Evolutionary conservation across 2,113 vertebrate genomes (phyloP), one percentile per base, ranked within the genome.

Genomic region (Steatornis caripensis): DNA sequence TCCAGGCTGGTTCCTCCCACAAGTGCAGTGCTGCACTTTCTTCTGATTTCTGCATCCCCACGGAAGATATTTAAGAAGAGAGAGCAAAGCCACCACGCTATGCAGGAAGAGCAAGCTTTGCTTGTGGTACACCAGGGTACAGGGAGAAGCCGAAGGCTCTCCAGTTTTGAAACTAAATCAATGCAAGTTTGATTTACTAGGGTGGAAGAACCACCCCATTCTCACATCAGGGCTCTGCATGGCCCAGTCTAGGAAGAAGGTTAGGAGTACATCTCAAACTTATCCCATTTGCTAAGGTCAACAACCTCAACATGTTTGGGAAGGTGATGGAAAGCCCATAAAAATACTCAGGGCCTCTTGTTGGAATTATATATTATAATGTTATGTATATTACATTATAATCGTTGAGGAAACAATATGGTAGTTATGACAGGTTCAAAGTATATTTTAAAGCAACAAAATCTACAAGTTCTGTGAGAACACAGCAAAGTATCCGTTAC

Each of bases 61-160:
- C 0, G 0, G 17, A 27, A 39, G n/a, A n/a, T 17, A 36, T 53
- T 39, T 15, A 34, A n/a, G 30, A 82, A 75, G 41, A 46, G 20
- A 84, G 19, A 49, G 34, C 15, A 77, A 57, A 95, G 70, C 51
- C 85, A 14, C 57, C 18, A 3, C 29, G 48, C 23, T n/a, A 3
- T 39, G 36, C 54, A 69, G 74, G 41, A 82, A 75, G 57, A 65
- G 15, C 58, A 41, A 80, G 19, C 30, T 39, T 86, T 86, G 57
- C 66, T 76, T 2, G 0, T 22, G 20, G 39, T 66, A 36, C 65
- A 57, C 11, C 43, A 37, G 16, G 6, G n/a, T 39, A 27, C 1
- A 23, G 21, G 15, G 41, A 86, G 17, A 83, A 74, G 17, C 10
- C 46, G 26, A 75, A 83, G 17, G 49, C 20, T 51, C 27, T 55